Evolutionary conservation across 1,140 invertebrate genomes (phyloP).

Genomic region (Bombus affinis): DNA sequence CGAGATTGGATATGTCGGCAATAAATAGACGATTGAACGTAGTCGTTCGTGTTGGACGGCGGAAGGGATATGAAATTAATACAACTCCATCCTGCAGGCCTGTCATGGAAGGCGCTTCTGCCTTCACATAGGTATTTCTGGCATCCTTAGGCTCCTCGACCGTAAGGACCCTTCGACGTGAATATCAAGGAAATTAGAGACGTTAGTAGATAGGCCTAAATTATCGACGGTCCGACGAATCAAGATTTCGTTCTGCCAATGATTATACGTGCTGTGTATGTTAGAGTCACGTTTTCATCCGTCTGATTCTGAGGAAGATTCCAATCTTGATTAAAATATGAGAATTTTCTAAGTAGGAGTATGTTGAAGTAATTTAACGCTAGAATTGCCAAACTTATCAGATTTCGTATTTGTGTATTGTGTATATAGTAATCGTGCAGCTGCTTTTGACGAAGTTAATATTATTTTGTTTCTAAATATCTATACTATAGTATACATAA

Average conservation of each 20-base stretch:
- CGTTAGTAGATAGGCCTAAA: constrained; percentile 69
- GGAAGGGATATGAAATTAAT: constrained; percentile 81
- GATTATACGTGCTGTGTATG: constrained; percentile 8
- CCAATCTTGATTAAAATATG: background rate
- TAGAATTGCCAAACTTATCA: no score
- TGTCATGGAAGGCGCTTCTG: constrained; percentile 66
- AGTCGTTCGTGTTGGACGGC: constrained; percentile 59
- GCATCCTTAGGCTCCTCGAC: constrained; percentile 79
- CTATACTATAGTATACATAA: no score
- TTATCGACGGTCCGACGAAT: constrained; percentile 66
- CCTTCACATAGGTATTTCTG: constrained; percentile 75
- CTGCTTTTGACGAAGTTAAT: no score
- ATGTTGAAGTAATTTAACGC: background rate
- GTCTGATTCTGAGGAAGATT: no score
- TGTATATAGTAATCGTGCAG: no score
- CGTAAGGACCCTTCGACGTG: constrained; percentile 79
- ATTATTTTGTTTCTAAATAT: no score
- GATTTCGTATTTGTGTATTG: no score
- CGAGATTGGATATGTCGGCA: constrained; percentile 72
- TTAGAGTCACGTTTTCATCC: background rate
- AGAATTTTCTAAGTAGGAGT: background rate
- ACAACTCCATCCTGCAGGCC: constrained; percentile 68
- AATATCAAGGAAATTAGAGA: constrained; percentile 82
- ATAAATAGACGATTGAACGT: constrained; percentile 78
- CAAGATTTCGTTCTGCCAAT: constrained; percentile 43